Evolutionary conservation across 2,797 vertebrate genomes (phyloP), one percentile per base, ranked within the genome.

Genomic region (Schizothorax lantsangensis): DNA sequence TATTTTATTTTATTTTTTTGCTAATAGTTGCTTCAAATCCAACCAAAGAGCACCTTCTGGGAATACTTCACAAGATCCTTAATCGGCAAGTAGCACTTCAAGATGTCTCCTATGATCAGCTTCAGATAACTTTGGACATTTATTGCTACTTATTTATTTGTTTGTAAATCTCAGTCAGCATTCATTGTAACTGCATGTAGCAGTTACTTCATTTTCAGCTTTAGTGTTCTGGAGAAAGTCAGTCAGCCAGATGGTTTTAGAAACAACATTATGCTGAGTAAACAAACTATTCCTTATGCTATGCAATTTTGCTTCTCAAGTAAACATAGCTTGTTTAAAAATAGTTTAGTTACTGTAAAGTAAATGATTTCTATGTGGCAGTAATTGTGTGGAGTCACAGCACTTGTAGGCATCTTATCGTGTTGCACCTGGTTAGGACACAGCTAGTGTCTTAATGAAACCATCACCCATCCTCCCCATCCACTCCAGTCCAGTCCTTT

Each of bases 371-470:
- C 5, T 52, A 49, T 52, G 26, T 6, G 47, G 47, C 47, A 33
- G 33, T n/a, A 79, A 36, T 33, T 19, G 17, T 9, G 36, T 45
- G 4, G 17, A 68, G 21, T 77, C 30, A 38, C 73, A 66, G 8
- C 54, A 54, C 10, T 57, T 8, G 10, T 33, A 11, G 30, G n/a
- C 69, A 62, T 26, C 78, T 64, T 80, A 80, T 68, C 26, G 0
- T 1, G 1, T 23, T 26, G n/a, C 59, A 68, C 26, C 62, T 81
- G 40, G 40, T 45, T 30, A 30, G 40, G 26, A 64, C 59, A 64
- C 40, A 64, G 59, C 19, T 74, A 43, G 74, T 54, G 83, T 68
- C 74, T 54, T 79, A 85, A 85, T 79, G 62, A 79, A 85, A 23
- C 38, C 84, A 79, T 85, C 84, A 79, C 62, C 62, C 47, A 4